Base-by-base conservation (phyloP, 1,140 invertebrate species). In the Euschistus heros region DNA sequence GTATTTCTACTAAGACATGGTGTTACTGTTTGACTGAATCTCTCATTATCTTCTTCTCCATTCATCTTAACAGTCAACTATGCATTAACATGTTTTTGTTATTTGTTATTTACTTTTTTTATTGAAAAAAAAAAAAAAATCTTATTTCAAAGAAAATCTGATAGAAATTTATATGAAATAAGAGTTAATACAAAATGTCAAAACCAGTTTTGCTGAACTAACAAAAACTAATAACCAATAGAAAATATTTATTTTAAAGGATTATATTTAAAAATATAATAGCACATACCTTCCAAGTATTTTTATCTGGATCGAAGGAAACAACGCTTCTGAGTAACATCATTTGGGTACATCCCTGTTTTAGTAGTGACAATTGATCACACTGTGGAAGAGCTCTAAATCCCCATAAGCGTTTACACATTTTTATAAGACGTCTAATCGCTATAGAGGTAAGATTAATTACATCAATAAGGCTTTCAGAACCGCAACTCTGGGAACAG, bases 331-430 rank as follows among this genome's bases (percentile, higher is more conserved):
- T 79, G 20, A 96, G 78, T 37, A 95, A 88, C 87, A 96, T 89
- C 82, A 97, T 91, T 78, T 96, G 91, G 62, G 89, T 92, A 67
- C 89, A 92, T 0, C 87, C 86, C 13, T 91, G 91, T 77, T 97
- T 95, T 0, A 95, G 75, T 15, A 95, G 75, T 18, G 91, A 89
- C 54, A 95, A 84, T 77, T 94, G 92, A 78, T 94, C 91, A 70
- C 91, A 89, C 72, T 93, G 88, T 71, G 89, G 94, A 84, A 94
- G 88, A 72, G 86, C 91, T 74, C 88, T 91, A 74, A 93, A 95
- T 24, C 85, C 87, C 69, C 82, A 86, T 44, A 94, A 90, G 74
- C 89, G 89, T 72, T 94, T 94, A 0, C 90, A 86, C 87, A 94
- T 93, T 75, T 92, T 92, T 70, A 95, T 94, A 22, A 96, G 77